phyloP scores from a whole-genome alignment of 2,797 vertebrate species.

The Hipposideros larvatus region DNA sequence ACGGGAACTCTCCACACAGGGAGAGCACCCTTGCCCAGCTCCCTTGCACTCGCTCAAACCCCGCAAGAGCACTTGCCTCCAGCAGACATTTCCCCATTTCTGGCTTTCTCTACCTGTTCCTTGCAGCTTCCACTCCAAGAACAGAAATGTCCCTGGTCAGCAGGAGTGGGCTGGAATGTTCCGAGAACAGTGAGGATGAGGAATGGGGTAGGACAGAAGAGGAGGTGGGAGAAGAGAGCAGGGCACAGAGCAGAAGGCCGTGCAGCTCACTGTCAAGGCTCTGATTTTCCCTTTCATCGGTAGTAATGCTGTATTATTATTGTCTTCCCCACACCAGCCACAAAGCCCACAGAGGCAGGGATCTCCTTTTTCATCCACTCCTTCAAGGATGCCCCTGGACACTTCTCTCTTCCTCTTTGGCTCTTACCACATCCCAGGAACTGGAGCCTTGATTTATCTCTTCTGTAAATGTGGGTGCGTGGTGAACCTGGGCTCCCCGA shows the following conservation, averaged over 20 bases:
- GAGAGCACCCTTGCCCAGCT: background rate
- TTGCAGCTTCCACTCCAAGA: background rate
- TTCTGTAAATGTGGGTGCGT: background rate
- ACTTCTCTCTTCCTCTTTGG: background rate
- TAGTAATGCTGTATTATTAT: accelerated
- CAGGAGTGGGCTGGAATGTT: background rate
- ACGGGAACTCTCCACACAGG: background rate
- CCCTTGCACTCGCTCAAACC: background rate
- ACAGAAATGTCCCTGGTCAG: background rate
- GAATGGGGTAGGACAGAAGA: background rate
- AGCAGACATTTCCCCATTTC: background rate
- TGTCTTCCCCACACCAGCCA: background rate
- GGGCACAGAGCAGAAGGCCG: background rate
- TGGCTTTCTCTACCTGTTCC: background rate
- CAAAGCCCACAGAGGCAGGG: background rate
- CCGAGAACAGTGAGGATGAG: background rate
- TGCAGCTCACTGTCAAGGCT: background rate
- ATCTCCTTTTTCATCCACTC: background rate
- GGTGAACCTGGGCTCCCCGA: background rate
- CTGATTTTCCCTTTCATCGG: background rate
- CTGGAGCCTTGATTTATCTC: background rate
- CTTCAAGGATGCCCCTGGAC: background rate
- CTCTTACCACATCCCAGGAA: background rate
- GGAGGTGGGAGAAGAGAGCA: accelerated
- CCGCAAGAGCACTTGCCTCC: background rate